A percentile compares a stretch with the other conserved stretches of the same genome.
These are phyloP conservation scores for Steinernema carpocapsae DNA, from an alignment of 2,888 invertebrate genomes.

Conservation along the genomic window DNA sequence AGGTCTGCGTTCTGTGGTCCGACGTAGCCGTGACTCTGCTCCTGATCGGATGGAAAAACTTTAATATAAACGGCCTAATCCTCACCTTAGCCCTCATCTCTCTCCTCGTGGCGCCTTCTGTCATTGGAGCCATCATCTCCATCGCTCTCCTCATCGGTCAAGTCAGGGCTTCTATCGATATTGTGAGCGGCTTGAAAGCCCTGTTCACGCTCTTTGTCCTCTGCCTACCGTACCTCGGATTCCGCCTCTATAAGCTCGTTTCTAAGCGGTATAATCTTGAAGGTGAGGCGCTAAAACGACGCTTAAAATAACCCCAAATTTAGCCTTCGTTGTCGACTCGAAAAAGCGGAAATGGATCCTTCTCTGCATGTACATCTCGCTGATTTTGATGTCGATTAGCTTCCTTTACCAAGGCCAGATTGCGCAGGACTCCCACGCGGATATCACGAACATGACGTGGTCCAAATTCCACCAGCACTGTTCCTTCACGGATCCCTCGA, in stretches of 20 bases:
- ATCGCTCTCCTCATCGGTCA: conserved; percentile 49
- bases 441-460: conserved; percentile 65
- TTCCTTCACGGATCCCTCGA: conserved; percentile 46
- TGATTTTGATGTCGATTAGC: conserved; percentile 56
- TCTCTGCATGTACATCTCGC: conserved; percentile 52
- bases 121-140: conserved; percentile 43
- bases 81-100: conserved; percentile 50
- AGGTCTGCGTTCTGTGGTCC: conserved; percentile 58
- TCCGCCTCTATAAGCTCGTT: conserved; percentile 46
- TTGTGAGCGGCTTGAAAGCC: conserved; percentile 51
- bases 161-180: conserved; percentile 42
- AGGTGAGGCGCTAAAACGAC: conserved; percentile 34
- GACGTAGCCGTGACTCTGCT: conserved; percentile 57
- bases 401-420: conserved; percentile 58
- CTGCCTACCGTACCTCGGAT: conserved; percentile 52
- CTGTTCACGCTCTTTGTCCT: conserved; percentile 53
- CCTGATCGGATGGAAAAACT: conserved; percentile 51
- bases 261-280: conserved; percentile 51
- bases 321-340: conserved; percentile 47
- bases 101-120: conserved; percentile 50
- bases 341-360: conserved; percentile 50
- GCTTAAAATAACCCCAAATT: conserved; percentile 25
- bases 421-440: conserved; percentile 50
- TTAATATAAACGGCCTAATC: conserved; percentile 48
- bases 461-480: conserved; percentile 59